Conservation (phyloP, 2,797 vertebrate genomes). For the Gymnothorax reevesii region DNA sequence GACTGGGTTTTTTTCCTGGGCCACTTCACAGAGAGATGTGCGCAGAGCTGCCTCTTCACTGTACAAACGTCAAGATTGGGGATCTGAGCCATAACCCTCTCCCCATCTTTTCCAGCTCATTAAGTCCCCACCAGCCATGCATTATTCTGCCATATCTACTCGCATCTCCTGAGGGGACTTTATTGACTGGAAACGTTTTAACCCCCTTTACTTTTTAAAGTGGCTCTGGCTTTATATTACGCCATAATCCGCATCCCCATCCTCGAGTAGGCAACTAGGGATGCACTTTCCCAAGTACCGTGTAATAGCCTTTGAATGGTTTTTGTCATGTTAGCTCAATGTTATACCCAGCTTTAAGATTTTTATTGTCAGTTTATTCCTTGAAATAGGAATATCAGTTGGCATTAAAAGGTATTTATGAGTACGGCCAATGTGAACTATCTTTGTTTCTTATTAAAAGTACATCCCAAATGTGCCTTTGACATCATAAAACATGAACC, state of each 20-base stretch:
- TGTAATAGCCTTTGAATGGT: neutral
- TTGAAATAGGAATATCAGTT: no score
- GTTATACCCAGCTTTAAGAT: neutral
- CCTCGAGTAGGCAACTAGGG: neutral
- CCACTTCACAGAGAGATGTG: neutral
- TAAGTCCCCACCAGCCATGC: slow-evolving; percentile 61
- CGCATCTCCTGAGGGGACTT: slow-evolving; percentile 67
- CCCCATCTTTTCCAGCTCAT: slow-evolving; percentile 21
- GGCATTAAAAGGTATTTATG: no score
- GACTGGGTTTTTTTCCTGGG: slow-evolving; percentile 8
- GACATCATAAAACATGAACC: no score
- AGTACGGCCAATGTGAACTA: neutral
- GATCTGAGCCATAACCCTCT: neutral
- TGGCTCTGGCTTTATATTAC: slow-evolving; percentile 37
- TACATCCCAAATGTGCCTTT: neutral
- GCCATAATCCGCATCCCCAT: neutral
- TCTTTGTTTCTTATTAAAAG: neutral
- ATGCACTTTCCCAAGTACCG: neutral
- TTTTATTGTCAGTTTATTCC: neutral
- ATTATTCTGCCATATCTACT: slow-evolving; percentile 72
- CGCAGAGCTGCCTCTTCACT: neutral
- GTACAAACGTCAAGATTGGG: neutral
- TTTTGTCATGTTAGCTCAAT: neutral
- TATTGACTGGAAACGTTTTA: slow-evolving; percentile 75
- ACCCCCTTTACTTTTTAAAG: slow-evolving; percentile 59